Evolutionary conservation across 1,140 invertebrate genomes (phyloP).

Genomic region (Odontomachus brunneus): DNA sequence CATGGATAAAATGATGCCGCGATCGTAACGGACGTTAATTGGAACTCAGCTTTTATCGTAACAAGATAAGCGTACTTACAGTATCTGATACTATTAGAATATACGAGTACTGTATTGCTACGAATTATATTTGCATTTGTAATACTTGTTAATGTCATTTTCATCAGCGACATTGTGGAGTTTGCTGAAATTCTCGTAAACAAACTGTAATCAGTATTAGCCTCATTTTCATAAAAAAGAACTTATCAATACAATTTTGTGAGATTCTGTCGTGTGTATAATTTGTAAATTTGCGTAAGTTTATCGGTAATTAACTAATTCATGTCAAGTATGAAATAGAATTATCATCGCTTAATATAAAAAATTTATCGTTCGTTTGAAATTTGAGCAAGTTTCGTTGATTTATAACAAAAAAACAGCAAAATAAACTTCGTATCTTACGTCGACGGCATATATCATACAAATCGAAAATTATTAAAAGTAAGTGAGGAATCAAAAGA

Average conservation of each 20-base stretch:
- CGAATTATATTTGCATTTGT: not conserved
- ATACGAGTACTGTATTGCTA: not conserved
- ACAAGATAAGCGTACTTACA: not conserved
- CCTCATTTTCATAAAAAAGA: not conserved
- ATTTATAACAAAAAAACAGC: conserved; percentile 1
- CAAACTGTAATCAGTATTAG: not conserved
- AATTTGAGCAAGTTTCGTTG: conserved; percentile 33
- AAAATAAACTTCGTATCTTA: conserved; percentile 26
- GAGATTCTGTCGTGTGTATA: not conserved
- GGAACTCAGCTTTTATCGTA: too few relatives aligned
- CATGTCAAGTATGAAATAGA: conserved; percentile 44
- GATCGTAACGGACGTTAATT: too few relatives aligned
- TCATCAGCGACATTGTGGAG: conserved; percentile 15
- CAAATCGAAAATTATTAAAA: conserved; percentile 46
- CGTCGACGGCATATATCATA: conserved; percentile 50
- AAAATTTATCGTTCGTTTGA: conserved; percentile 60
- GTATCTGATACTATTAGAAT: not conserved
- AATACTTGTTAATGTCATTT: not conserved
- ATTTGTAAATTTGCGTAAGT: not conserved
- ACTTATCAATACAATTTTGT: not conserved
- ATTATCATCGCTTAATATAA: conserved; percentile 19
- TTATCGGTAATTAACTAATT: not conserved
- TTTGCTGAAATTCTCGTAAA: conserved; percentile 2
- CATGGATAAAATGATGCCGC: too few relatives aligned
- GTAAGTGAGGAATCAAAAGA: conserved; percentile 49